These are phyloP conservation scores for Rhinolophus ferrumequinum DNA, from an alignment of 2,113 vertebrate genomes.

Conservation along the genomic window DNA sequence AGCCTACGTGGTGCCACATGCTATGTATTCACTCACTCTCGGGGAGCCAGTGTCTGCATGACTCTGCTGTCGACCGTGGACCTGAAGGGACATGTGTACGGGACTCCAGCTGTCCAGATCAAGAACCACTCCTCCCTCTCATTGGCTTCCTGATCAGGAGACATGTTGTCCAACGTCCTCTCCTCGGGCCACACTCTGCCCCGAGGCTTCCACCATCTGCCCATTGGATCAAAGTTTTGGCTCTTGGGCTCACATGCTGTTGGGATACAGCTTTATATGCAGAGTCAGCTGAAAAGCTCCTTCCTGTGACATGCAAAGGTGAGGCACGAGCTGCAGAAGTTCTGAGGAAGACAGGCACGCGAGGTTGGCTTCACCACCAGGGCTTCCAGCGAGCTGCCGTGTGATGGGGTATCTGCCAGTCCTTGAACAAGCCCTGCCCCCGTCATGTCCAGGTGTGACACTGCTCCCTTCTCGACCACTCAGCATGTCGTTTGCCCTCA, in stretches of 20 bases:
- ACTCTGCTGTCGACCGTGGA: not conserved
- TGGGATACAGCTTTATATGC: not conserved
- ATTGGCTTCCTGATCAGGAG: not conserved
- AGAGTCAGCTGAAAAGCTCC: not conserved
- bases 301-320: not conserved
- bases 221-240: not conserved
- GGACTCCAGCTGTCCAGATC: not conserved
- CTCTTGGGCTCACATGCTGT: not conserved
- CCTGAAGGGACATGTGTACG: not conserved
- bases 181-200: not conserved
- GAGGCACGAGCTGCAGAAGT: not conserved
- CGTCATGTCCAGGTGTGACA: not conserved
- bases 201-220: not conserved
- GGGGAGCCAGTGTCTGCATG: too few relatives aligned
- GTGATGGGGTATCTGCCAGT: not conserved
- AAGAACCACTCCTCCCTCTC: not conserved
- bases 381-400: not conserved
- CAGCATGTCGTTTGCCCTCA: too few relatives aligned
- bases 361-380: not conserved
- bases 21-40: not conserved
- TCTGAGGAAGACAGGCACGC: not conserved
- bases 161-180: not conserved
- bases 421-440: not conserved
- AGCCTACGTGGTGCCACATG: not conserved
- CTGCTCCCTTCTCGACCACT: not conserved